Base-by-base conservation (phyloP, 2,888 invertebrate species). In the Lithodes maja region DNA sequence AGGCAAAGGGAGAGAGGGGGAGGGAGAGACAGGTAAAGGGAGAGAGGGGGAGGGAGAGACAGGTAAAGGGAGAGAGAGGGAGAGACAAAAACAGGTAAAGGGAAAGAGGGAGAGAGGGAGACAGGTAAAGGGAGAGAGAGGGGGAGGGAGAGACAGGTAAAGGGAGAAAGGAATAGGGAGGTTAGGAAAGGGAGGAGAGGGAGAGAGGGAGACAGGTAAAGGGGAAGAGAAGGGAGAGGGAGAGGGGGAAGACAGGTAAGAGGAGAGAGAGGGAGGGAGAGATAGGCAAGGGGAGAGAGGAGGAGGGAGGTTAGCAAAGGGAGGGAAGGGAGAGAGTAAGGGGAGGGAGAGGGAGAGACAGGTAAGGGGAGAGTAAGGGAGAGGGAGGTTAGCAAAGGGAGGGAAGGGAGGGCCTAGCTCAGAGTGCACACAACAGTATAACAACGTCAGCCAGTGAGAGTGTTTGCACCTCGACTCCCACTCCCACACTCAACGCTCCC, bases 91-190 rank as follows among this genome's bases (percentile, higher is more conserved):
- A 55, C 55, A 33, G 54, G 17, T 49, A 33, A 5, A 80, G 55
- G 17, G 78, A 79, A 15, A 79, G 52, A 52, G 52, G 55, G 55
- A 55, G 55, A 80, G 55, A 79, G 79, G 54, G 55, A 80, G 79
- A 80, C 54, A 80, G 79, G 54, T 1, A 80, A 55, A 80, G 79
- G 54, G 79, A 80, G 79, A 80, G 79, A 80, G 79, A 80, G 80
- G 55, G 61, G 55, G 80, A 80, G 61, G 55, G 80, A 80, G 80
- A 80, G 80, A 80, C 55, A 80, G 80, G 55, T 54, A 80, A 55
- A 80, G 80, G 55, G 80, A 80, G 80, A 80, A 50, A 55, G 80
- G 17, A 53, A 81, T 50, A 68, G n/a, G 3, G 71, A 71, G 15
- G 3, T 12, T n/a, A n/a, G 17, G 1, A 68, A 53, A 68, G 81